Evolutionary conservation across 2,113 vertebrate genomes (phyloP).

Genomic region (Rattus rattus): DNA sequence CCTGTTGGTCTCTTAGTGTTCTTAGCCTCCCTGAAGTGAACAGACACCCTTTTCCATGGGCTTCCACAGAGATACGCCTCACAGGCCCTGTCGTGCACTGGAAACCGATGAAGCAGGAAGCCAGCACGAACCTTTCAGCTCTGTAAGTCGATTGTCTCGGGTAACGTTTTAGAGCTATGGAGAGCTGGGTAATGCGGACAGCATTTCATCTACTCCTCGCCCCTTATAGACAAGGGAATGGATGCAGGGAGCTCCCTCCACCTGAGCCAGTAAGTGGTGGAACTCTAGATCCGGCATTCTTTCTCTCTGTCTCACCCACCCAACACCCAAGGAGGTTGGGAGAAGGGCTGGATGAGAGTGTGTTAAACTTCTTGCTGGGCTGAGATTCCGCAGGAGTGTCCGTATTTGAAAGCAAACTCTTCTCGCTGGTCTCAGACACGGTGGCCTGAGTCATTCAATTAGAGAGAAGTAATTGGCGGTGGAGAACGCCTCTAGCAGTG

Average conservation of each 20-base stretch:
- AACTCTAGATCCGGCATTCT: fast-evolving
- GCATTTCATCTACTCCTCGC: background rate
- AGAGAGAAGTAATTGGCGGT: constrained; percentile 82
- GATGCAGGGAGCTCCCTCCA: too few relatives aligned
- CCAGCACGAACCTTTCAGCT: background rate
- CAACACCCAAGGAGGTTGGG: background rate
- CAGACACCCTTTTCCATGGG: background rate
- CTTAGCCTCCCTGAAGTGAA: background rate
- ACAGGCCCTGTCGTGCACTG: background rate
- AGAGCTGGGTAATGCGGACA: background rate
- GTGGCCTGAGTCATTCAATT: constrained; percentile 82
- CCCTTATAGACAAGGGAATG: background rate
- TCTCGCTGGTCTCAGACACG: background rate
- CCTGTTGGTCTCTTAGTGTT: background rate
- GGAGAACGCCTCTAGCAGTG: constrained; percentile 79
- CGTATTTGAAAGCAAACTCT: constrained; percentile 8
- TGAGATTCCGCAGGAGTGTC: background rate
- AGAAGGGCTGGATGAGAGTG: background rate
- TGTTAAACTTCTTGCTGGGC: background rate
- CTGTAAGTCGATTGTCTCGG: background rate
- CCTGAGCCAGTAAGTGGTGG: background rate
- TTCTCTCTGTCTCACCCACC: background rate
- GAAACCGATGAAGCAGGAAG: background rate
- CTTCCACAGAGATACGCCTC: background rate
- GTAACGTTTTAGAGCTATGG: too few relatives aligned